Evolutionary conservation across 2,888 invertebrate genomes (phyloP), one percentile per base, ranked within the genome.

Genomic region (Diarsia rubi): DNA sequence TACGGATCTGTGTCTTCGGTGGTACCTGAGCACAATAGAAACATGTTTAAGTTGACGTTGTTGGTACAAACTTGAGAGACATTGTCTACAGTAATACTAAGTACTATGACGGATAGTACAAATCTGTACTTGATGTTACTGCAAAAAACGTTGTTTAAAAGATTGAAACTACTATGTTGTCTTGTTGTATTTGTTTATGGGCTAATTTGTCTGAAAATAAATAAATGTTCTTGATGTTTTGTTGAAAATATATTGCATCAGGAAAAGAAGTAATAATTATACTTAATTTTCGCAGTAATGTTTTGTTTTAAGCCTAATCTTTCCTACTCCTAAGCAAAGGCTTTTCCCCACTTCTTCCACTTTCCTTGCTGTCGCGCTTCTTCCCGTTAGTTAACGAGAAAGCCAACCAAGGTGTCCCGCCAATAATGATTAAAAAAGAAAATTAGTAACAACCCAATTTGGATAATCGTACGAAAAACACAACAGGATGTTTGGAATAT

Each of bases 11-110:
- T 70, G 42, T 72, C 87, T 79, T 85, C 82, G 47, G 89, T 54
- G 85, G 91, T 75, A 91, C 91, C 90, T 91, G 90, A 63, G 77
- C 83, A 82, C 71, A 84, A 88, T 83, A 75, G 21, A 79, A 76
- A 75, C 62, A 45, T 16, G 37, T 64, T 59, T 75, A 64, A 62
- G 21, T 19, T 11, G 52, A 9, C n/a, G 21, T 47, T 47, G 9
- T 27, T n/a, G 44, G 37, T 49, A 21, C 12, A 11, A 27, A 37
- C 19, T 47, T 59, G 16, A 16, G 21, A 19, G 12, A n/a, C 42
- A 37, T 1, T 60, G 45, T 52, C 27, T 6, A 27, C 19, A 69
- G 14, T 19, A 45, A 42, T 27, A 57, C 16, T 27, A 57, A 57
- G 16, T 57, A 3, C 27, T 27, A 27, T 57, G 27, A 27, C 19